A percentile compares a stretch with the other conserved stretches of the same genome.
phyloP scores from a whole-genome alignment of 2,888 invertebrate species.

The Trissonchulus sp. region DNA sequence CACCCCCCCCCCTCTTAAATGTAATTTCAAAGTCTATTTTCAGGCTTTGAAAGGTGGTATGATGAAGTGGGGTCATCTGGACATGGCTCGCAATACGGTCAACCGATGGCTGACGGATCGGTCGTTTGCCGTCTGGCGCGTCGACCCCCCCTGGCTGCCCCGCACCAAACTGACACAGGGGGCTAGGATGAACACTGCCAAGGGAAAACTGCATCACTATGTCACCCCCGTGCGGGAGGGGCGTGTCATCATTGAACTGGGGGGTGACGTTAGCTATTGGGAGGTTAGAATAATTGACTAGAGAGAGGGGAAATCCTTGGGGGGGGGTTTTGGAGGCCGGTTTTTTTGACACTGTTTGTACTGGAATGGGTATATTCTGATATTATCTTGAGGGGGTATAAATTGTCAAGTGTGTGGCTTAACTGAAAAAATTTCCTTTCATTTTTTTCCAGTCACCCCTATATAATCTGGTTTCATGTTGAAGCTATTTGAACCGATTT shows the following conservation, averaged over 20 bases:
- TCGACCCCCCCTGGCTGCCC: slow-evolving; percentile 93
- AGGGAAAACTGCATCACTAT: slow-evolving; percentile 88
- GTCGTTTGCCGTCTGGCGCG: slow-evolving; percentile 84
- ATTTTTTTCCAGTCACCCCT: too few species aligned
- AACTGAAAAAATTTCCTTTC: too few species aligned
- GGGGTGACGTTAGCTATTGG: slow-evolving; percentile 75
- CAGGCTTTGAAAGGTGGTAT: slow-evolving; percentile 78
- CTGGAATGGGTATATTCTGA: too few species aligned
- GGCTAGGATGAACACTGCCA: slow-evolving; percentile 70
- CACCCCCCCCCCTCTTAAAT: too few species aligned
- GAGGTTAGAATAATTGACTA: slow-evolving; percentile 56
- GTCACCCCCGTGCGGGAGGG: slow-evolving; percentile 84
- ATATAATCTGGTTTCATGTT: too few species aligned
- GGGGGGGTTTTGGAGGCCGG: too few species aligned
- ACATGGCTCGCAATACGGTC: slow-evolving; percentile 73
- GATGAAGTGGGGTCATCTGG: slow-evolving; percentile 71
- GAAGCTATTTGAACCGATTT: too few species aligned
- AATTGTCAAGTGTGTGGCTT: too few species aligned
- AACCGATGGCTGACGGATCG: slow-evolving; percentile 70
- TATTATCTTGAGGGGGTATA: too few species aligned
- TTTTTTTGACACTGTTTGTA: too few species aligned
- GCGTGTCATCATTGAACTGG: slow-evolving; percentile 85
- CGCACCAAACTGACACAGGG: slow-evolving; percentile 66
- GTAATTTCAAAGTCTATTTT: too few species aligned
- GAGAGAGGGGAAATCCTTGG: too few species aligned